Base-by-base conservation (phyloP, 2,888 invertebrate species). In the Polymixis lichenea region DNA sequence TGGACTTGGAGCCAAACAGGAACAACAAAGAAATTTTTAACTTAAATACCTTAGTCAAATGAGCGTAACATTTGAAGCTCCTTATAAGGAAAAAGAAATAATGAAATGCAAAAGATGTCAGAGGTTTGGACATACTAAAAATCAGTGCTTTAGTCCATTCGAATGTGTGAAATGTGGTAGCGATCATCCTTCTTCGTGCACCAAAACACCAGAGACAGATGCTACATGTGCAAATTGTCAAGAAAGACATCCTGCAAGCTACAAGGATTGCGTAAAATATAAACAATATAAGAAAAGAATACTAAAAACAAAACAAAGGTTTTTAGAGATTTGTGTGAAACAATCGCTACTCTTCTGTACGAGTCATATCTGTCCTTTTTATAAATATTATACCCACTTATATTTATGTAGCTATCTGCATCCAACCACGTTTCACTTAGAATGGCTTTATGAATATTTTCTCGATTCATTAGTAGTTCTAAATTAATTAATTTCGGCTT, bases 91-190 rank as follows among this genome's bases (percentile, higher is more conserved):
- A 13, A 28, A 51, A 25, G 49, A 51, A 61, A 22, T 69, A 13
- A 17, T 69, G 4, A 46, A 69, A 46, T 67, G 53, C 17, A 67
- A 53, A 51, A 51, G 51, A 51, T 51, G 51, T 53, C 53, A 53
- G 22, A n/a, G 53, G 9, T 53, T 53, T n/a, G 32, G 51, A 19
- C 66, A 73, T 25, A 3, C 74, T 0, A 75, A 75, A 62, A 75
- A 75, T 7, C 69, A 64, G 28, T 75, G 56, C 3, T 15, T 19
- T 1, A 28, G 69, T 19, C 56, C 64, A 17, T 65, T 7, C 3
- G 3, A 49, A 11, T 70, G 69, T 9, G 58, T 53, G 2, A 62
- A 71, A 19, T 62, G 53, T 38, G 62, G 15, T 11, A 9, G 7
- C 71, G 32, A 71, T 15, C 38, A 38, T 19, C 53, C 71, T 1